Conservation (phyloP, 2,888 invertebrate species). For the Drosophila parthenogenetica region DNA sequence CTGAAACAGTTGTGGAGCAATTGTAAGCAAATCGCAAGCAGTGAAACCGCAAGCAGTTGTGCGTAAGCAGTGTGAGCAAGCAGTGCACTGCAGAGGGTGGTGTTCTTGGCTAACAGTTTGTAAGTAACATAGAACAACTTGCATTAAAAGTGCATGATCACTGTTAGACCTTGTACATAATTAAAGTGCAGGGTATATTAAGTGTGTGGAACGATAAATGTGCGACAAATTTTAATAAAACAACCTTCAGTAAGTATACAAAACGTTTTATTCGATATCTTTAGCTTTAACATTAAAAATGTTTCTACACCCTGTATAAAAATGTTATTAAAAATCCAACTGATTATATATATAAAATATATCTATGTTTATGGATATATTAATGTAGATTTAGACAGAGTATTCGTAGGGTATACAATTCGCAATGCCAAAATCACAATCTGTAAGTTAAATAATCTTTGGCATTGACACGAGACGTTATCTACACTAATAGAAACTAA, state of each 20-base stretch:
- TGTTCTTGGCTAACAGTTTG: neutral
- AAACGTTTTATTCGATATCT: constrained; percentile 52
- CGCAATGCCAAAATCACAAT: neutral
- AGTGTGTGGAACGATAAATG: no score
- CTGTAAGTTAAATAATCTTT: constrained; percentile 56
- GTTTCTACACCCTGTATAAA: constrained; percentile 30
- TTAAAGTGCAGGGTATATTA: no score
- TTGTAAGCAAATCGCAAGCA: neutral
- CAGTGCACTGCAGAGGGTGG: neutral
- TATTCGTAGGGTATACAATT: constrained; percentile 42
- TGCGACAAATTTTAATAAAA: no score
- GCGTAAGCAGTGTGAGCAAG: neutral
- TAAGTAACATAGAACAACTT: neutral
- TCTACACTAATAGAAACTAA: constrained; percentile 55
- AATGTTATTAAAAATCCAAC: constrained; percentile 38
- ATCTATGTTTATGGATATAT: neutral
- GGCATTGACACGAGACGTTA: constrained; percentile 61
- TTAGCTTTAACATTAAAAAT: constrained; percentile 35
- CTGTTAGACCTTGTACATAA: neutral
- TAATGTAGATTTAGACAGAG: constrained; percentile 36
- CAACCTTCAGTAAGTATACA: constrained; percentile 21
- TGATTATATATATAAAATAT: constrained; percentile 9
- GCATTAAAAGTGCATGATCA: neutral
- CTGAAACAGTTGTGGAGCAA: neutral
- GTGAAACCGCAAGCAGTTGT: neutral